Evolutionary conservation across 2,113 vertebrate genomes (phyloP).

Genomic region (Tenebrosternarchus preto): DNA sequence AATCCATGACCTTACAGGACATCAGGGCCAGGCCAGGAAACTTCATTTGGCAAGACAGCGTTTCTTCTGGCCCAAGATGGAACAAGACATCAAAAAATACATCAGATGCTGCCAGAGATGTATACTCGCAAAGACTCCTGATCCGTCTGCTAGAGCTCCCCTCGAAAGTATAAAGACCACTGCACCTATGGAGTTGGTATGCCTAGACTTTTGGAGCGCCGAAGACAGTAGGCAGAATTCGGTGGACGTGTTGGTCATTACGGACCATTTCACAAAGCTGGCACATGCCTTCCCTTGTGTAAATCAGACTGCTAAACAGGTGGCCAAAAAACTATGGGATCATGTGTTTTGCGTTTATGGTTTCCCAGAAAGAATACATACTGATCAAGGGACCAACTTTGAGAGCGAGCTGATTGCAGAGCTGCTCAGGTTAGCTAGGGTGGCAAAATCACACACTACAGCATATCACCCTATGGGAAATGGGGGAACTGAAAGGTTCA

Average conservation of each 20-base stretch:
- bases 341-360: too few species aligned
- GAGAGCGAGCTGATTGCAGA: too few species aligned
- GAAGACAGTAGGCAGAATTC: slow-evolving; percentile 27
- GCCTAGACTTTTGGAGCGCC: slow-evolving; percentile 31
- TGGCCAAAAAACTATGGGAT: too few species aligned
- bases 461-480: too few species aligned
- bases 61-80: not conserved
- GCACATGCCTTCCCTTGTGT: too few species aligned
- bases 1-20: slow-evolving; percentile 24
- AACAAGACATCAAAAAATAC: not conserved
- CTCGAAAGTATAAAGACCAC: slow-evolving; percentile 27
- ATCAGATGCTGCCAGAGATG: not conserved
- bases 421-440: too few species aligned
- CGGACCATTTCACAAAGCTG: not conserved
- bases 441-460: too few species aligned
- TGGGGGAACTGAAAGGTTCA: too few species aligned
- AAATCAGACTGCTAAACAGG: too few species aligned
- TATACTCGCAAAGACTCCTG: not conserved
- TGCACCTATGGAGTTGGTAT: slow-evolving; percentile 33
- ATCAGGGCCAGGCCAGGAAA: slow-evolving; percentile 24
- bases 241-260: slow-evolving; percentile 16
- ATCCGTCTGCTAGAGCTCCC: not conserved
- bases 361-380: too few species aligned
- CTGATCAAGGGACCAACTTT: too few species aligned
- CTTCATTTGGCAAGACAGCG: not conserved